Percentiles rank a stretch among this genome's conserved stretches.
phyloP scores from a whole-genome alignment of 2,888 invertebrate genomes.

The Eupithecia abbreviata region DNA sequence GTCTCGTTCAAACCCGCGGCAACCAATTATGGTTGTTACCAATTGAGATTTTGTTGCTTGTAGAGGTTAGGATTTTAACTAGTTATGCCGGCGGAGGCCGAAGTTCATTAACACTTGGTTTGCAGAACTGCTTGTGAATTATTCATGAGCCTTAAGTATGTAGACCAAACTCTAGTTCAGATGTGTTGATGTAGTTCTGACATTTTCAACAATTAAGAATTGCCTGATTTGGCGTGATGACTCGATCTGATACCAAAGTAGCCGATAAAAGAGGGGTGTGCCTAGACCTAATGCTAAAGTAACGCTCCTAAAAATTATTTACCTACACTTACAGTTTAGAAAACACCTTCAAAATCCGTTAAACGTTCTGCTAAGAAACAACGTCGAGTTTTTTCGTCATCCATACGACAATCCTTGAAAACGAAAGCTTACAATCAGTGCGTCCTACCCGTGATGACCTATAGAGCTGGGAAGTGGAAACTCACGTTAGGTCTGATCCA shows the following conservation, averaged over 20 bases:
- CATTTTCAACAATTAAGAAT: neutral
- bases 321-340: neutral
- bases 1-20: slow-evolving; percentile 74
- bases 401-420: too few relatives aligned
- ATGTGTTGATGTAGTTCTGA: neutral
- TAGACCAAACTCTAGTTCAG: slow-evolving; percentile 8
- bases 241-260: neutral
- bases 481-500: too few relatives aligned
- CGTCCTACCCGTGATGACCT: too few relatives aligned
- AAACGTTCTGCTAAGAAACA: too few relatives aligned
- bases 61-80: slow-evolving; percentile 46
- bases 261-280: neutral
- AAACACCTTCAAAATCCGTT: neutral
- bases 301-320: neutral
- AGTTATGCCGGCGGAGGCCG: slow-evolving; percentile 20
- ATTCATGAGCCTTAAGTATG: slow-evolving; percentile 18
- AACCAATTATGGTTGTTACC: slow-evolving; percentile 72
- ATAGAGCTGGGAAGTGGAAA: too few relatives aligned
- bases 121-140: slow-evolving; percentile 24
- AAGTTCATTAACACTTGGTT: slow-evolving; percentile 31
- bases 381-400: too few relatives aligned
- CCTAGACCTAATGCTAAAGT: neutral
- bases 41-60: slow-evolving; percentile 66
- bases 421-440: too few relatives aligned
- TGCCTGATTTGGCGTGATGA: neutral